Base-by-base conservation (phyloP, 2,888 invertebrate species). In the Lithophane semibrunnea region DNA sequence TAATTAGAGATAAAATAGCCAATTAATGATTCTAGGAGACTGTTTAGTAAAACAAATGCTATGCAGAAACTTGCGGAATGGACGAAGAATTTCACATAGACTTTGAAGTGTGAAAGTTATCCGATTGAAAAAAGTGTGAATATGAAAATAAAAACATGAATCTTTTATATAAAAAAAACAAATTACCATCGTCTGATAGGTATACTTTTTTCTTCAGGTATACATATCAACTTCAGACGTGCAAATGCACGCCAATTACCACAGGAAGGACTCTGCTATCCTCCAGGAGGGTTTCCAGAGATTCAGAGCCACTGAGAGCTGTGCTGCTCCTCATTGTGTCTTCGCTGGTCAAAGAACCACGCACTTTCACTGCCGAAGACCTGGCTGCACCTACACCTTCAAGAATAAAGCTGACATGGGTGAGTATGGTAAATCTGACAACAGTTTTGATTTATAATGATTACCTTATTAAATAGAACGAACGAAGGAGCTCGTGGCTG, bases 351-450 rank as follows among this genome's bases (percentile, higher is more conserved):
- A 99, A 94, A 97, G 99, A 88, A 99, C 99, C 74, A 99, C 99
- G 12, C 99, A 99, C 93, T 99, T 99, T 95, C 99, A 99, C 93
- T 99, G 99, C 95, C 97, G 99, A 84, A 97, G 99, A 89, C 97
- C 98, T 73, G 98, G 98, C 18, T 99, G 99, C 95, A 98, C 98
- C 87, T 99, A 98, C 92, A 99, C 99, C 0, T 99, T 99, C 96
- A 99, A 99, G 96, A 99, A 99, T 94, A 99, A 99, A 94, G 99
- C 99, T 89, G 99, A 99, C 96, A 99, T 99, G 99, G 99, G 99
- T 99, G 97, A 97, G 98, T 93, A 82, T 82, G 52, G 70, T 77
- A 71, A 69, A 82, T 85, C 70, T 85, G 65, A 74, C 49, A 16
- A 24, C 24, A 56, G 63, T 65, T 77, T 71, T 79, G 64, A 77